A percentile compares a stretch with the other conserved stretches of the same genome.
Conservation (phyloP, 1,140 invertebrate species). For the Drosophila varians region DNA sequence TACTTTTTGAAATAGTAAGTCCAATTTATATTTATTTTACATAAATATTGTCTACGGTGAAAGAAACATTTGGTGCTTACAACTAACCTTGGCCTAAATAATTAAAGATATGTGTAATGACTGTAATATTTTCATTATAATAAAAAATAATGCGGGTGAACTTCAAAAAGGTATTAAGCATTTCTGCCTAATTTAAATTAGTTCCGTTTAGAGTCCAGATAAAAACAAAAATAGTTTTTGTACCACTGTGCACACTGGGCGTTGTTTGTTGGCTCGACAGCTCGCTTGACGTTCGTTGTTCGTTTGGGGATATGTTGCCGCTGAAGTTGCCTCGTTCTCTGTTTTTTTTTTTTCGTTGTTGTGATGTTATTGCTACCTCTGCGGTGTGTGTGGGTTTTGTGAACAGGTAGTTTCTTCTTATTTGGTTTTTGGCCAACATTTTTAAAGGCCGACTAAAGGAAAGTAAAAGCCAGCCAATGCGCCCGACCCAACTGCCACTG, state of each 20-base stretch:
- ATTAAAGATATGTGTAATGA: no score
- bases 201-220: no score
- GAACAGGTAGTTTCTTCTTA: slow-evolving; percentile 71
- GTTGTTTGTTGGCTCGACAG: slow-evolving; percentile 33
- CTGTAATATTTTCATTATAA: no score
- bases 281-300: slow-evolving; percentile 37
- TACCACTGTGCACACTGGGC: slow-evolving; percentile 40
- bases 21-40: background rate
- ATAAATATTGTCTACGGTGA: no score
- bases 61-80: no score
- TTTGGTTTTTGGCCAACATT: slow-evolving; percentile 79
- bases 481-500: slow-evolving; percentile 19
- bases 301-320: slow-evolving; percentile 28
- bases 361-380: slow-evolving; percentile 31
- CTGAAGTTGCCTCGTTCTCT: background rate
- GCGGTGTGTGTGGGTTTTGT: slow-evolving; percentile 70
- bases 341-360: background rate
- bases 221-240: background rate
- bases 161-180: no score
- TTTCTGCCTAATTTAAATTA: no score
- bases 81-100: no score
- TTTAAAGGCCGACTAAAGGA: slow-evolving; percentile 53
- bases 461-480: slow-evolving; percentile 81
- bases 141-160: no score
- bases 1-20: background rate